These are phyloP conservation scores for Papilio protenor DNA, from an alignment of 2,888 invertebrate species.

Conservation along the genomic window DNA sequence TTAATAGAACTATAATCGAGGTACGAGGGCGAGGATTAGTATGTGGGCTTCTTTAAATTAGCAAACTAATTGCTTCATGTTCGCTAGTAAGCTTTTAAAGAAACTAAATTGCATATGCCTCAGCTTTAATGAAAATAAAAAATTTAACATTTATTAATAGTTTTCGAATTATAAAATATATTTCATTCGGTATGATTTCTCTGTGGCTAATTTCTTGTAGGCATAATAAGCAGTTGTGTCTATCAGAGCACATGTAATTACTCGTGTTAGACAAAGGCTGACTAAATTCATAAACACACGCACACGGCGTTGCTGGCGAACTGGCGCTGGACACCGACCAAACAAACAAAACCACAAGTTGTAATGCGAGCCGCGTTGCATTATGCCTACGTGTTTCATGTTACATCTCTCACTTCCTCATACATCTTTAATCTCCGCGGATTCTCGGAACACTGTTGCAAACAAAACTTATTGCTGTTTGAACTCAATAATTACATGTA, in stretches of 20 bases:
- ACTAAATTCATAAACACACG: slow-evolving; percentile 15
- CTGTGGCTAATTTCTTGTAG: background rate
- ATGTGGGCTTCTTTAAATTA: slow-evolving; percentile 62
- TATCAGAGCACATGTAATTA: background rate
- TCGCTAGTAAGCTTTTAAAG: background rate
- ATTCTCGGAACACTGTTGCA: slow-evolving; percentile 41
- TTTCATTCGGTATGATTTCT: background rate
- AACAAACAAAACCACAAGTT: slow-evolving; percentile 40
- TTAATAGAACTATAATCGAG: slow-evolving; percentile 69
- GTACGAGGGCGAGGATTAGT: slow-evolving; percentile 50
- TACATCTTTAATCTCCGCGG: slow-evolving; percentile 36
- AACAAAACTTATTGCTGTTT: slow-evolving; percentile 43
- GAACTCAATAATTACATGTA: slow-evolving; percentile 42
- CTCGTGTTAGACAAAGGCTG: background rate
- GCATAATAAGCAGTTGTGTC: background rate
- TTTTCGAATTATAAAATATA: background rate
- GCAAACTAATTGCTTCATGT: slow-evolving; percentile 42
- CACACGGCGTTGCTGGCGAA: background rate
- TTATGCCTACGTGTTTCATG: slow-evolving; percentile 40
- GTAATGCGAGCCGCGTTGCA: slow-evolving; percentile 39
- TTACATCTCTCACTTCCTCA: slow-evolving; percentile 43
- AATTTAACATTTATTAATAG: too few species aligned
- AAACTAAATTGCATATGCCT: background rate
- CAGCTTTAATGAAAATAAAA: background rate
- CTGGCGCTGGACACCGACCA: slow-evolving; percentile 2